These are phyloP conservation scores for Antheraea assamensis DNA, from an alignment of 2,888 invertebrate species.

Conservation along the genomic window DNA sequence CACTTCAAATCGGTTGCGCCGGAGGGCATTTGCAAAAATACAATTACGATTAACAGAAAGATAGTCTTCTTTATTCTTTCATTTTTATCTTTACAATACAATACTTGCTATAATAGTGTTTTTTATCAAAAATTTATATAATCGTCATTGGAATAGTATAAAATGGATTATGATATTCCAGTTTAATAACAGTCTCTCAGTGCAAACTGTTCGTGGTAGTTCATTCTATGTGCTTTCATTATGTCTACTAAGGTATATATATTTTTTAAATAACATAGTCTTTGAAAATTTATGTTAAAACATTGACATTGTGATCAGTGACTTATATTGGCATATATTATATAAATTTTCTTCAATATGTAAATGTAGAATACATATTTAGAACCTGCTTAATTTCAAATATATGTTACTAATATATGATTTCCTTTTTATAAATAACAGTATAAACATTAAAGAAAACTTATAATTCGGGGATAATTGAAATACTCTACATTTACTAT, in stretches of 20 bases:
- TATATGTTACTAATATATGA: too few relatives aligned
- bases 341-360: too few relatives aligned
- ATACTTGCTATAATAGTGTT: slow-evolving; percentile 49
- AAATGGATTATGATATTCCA: slow-evolving; percentile 62
- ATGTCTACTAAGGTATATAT: slow-evolving; percentile 61
- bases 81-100: slow-evolving; percentile 38
- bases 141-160: slow-evolving; percentile 74
- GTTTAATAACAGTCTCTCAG: slow-evolving; percentile 69
- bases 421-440: too few relatives aligned
- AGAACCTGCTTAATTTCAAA: too few relatives aligned
- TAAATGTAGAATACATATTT: too few relatives aligned
- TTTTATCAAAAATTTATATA: slow-evolving; percentile 71
- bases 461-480: too few relatives aligned
- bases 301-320: too few relatives aligned
- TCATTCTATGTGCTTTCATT: slow-evolving; percentile 55
- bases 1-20: not conserved
- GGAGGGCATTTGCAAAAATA: slow-evolving; percentile 1
- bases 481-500: too few relatives aligned
- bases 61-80: slow-evolving; percentile 21
- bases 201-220: slow-evolving; percentile 65
- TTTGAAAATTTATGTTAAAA: not conserved
- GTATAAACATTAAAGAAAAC: too few relatives aligned
- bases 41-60: slow-evolving; percentile 19
- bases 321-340: too few relatives aligned
- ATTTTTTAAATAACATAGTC: not conserved